Evolutionary conservation across 2,888 invertebrate genomes (phyloP), one percentile per base, ranked within the genome.

Genomic region (Eulithis prunata): DNA sequence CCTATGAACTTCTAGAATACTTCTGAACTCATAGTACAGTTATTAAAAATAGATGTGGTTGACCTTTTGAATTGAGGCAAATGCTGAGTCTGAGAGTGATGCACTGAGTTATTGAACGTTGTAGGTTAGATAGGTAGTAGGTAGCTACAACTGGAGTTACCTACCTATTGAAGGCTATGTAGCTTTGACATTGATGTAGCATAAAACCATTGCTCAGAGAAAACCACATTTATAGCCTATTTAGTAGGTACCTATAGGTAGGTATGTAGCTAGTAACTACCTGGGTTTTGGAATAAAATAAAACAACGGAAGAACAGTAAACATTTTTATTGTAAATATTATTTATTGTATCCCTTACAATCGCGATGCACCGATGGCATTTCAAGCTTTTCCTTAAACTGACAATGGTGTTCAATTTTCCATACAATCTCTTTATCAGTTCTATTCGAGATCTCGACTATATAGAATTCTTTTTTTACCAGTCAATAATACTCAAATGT

Each of bases 261-360:
- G 11, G 38, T 38, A 38, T 38, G 8, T 38, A 38, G 38, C 2
- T 38, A 38, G 8, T 21, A 38, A 38, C 38, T 38, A 38, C 8
- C 21, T 28, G 14, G 14, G 6, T 7, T 36, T 7, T 21, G n/a
- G n/a, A 11, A 21, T 21, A 21, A 53, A 90, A 88, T 86, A 77
- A 91, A 88, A 91, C 65, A 82, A 65, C 81, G 77, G 80, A 80
- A 76, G 78, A 92, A 92, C 92, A 91, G 90, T 92, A 91, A 92
- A 92, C 91, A 91, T 92, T 89, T 91, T 91, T 91, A 91, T 90
- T 91, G 90, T 91, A 91, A 91, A 92, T 91, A 91, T 88, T 87
- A 68, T 85, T 91, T 91, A 91, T 91, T 91, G 88, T 91, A 89
- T 89, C 84, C 80, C 81, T 84, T 90, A 88, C 83, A 88, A 82